Percentiles rank a stretch among this genome's conserved stretches.
Evolutionary conservation across 2,888 invertebrate genomes (phyloP).

Genomic region (Melinaea menophilus): DNA sequence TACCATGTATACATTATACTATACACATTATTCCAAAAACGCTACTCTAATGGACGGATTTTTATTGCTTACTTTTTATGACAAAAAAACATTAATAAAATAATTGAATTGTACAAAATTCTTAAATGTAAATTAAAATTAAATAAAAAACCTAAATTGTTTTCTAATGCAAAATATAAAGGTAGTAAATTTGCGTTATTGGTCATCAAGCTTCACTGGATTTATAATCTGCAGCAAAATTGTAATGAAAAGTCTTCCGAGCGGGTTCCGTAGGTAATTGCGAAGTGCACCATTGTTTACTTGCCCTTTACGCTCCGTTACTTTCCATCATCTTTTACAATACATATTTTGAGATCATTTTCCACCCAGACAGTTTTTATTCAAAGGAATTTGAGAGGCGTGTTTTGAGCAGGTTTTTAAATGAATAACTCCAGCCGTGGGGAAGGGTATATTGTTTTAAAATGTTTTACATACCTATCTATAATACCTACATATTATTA

Average conservation of each 20-base stretch:
- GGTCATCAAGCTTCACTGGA: constrained; percentile 18
- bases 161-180: no score
- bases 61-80: no score
- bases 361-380: constrained; percentile 32
- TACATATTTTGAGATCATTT: constrained; percentile 35
- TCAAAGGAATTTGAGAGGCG: constrained; percentile 31
- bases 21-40: no score
- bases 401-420: constrained; percentile 20
- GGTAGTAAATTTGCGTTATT: constrained; percentile 14
- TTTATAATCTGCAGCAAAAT: constrained; percentile 23
- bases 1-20: no score
- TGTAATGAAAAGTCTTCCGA: constrained; percentile 31
- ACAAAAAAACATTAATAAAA: no score
- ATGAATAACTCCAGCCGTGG: constrained; percentile 27
- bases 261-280: constrained; percentile 59
- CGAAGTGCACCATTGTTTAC: constrained; percentile 64
- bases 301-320: constrained; percentile 44
- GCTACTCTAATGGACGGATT: no score
- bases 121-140: no score
- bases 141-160: no score
- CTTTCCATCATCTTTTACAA: constrained; percentile 30
- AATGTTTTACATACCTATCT: constrained; percentile 21
- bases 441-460: constrained; percentile 25
- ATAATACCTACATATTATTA: background rate
- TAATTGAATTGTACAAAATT: no score